Percentiles rank a stretch among this genome's conserved stretches.
These are phyloP conservation scores for Copidosoma aretas DNA, from an alignment of 2,888 invertebrate species.

Conservation along the genomic window DNA sequence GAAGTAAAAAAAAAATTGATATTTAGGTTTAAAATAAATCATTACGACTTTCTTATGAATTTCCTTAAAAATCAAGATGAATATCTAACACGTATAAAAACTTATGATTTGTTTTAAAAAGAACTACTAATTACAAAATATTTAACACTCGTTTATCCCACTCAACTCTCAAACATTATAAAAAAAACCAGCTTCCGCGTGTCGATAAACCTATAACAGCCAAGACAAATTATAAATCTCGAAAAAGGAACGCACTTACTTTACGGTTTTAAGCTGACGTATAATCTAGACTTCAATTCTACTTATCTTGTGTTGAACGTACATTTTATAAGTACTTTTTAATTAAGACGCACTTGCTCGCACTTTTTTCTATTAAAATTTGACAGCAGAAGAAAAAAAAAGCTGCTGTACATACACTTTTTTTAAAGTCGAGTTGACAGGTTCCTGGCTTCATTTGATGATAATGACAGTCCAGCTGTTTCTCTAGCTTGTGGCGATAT, in stretches of 20 bases:
- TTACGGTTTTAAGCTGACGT: too few species aligned
- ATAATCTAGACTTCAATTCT: too few species aligned
- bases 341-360: not conserved
- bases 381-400: conserved; percentile 3
- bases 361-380: conserved; percentile 2
- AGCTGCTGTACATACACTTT: not conserved
- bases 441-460: not conserved
- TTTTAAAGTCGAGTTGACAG: not conserved
- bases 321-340: not conserved
- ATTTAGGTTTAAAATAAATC: conserved; percentile 1
- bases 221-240: conserved; percentile 57
- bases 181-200: conserved; percentile 46
- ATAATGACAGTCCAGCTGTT: too few species aligned
- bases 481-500: too few species aligned
- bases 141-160: conserved; percentile 17
- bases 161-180: conserved; percentile 40
- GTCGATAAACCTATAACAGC: conserved; percentile 55
- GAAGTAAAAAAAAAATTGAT: conserved; percentile 1
- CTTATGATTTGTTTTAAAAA: not conserved
- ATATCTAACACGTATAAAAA: not conserved
- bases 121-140: not conserved
- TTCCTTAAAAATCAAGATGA: conserved; percentile 8
- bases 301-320: too few species aligned
- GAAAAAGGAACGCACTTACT: conserved; percentile 39
- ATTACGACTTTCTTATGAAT: conserved; percentile 13